Evolutionary conservation across 2,797 vertebrate genomes (phyloP).

Genomic region (Poecilia velifera): DNA sequence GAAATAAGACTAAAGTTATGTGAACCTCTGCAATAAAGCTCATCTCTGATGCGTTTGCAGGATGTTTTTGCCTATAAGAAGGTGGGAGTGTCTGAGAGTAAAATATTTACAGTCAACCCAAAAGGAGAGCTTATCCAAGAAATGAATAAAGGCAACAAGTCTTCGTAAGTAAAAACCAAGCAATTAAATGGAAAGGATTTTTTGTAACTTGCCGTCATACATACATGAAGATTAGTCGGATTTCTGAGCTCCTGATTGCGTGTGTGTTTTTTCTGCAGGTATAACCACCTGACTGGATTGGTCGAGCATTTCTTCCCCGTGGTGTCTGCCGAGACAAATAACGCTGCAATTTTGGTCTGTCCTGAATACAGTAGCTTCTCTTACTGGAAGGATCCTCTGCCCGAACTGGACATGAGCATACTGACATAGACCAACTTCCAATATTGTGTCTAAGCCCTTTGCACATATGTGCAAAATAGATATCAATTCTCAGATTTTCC

Average conservation of each 20-base stretch:
- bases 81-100: conserved; percentile 86
- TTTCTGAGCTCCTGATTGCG: conserved; percentile 13
- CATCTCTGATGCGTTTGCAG: conserved; percentile 68
- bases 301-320: conserved; percentile 93
- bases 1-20: conserved; percentile 4
- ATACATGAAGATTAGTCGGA: background rate
- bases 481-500: background rate
- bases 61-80: conserved; percentile 90
- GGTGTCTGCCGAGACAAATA: conserved; percentile 54
- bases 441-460: background rate
- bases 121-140: conserved; percentile 93
- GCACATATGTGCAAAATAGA: background rate
- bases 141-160: conserved; percentile 87
- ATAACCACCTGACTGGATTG: conserved; percentile 85
- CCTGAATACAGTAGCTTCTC: conserved; percentile 88
- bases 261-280: conserved; percentile 77
- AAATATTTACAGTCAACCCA: conserved; percentile 94
- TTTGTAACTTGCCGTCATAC: background rate
- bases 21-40: background rate
- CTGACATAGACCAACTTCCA: conserved; percentile 59
- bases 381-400: conserved; percentile 85
- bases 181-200: background rate
- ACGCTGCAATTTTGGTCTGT: conserved; percentile 69
- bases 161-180: conserved; percentile 84
- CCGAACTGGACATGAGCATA: conserved; percentile 72